These are phyloP conservation scores for Labeo rohita DNA, from an alignment of 2,113 vertebrate species.

Conservation along the genomic window DNA sequence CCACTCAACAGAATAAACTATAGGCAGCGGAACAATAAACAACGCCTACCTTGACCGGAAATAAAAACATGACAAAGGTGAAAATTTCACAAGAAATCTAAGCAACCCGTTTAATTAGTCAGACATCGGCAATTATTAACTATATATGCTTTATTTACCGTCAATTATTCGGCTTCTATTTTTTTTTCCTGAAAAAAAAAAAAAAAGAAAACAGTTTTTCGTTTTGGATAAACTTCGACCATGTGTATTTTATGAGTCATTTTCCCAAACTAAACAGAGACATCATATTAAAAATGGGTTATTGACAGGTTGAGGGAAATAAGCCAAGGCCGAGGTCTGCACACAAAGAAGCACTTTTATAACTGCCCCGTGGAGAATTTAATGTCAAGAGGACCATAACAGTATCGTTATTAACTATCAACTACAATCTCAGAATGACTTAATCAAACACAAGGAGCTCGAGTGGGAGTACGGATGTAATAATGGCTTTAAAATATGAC, in stretches of 20 bases:
- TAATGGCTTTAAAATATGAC: slow-evolving; percentile 97
- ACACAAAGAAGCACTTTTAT: slow-evolving; percentile 80
- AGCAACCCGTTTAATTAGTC: not conserved
- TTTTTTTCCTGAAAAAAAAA: too few relatives aligned
- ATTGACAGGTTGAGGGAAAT: slow-evolving; percentile 80
- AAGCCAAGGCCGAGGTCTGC: slow-evolving; percentile 69
- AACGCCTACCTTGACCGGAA: not conserved
- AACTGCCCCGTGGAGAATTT: slow-evolving; percentile 85
- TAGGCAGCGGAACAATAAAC: not conserved
- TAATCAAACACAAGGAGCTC: slow-evolving; percentile 94
- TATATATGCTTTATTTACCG: not conserved
- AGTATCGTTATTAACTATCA: slow-evolving; percentile 96
- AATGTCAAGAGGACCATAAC: slow-evolving; percentile 85
- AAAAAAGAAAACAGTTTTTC: too few relatives aligned
- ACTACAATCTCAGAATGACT: slow-evolving; percentile 93
- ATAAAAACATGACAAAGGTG: not conserved
- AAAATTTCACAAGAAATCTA: not conserved
- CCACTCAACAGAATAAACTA: not conserved
- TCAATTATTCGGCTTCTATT: not conserved
- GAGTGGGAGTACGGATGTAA: slow-evolving; percentile 86
- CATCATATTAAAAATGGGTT: slow-evolving; percentile 87
- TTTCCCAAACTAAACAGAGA: slow-evolving; percentile 45
- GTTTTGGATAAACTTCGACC: slow-evolving; percentile 9
- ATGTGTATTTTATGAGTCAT: slow-evolving; percentile 19
- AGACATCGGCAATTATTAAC: not conserved